A percentile compares a stretch with the other conserved stretches of the same genome.
phyloP scores from a whole-genome alignment of 2,797 vertebrate species.

The Hapalemur alaotrensis region DNA sequence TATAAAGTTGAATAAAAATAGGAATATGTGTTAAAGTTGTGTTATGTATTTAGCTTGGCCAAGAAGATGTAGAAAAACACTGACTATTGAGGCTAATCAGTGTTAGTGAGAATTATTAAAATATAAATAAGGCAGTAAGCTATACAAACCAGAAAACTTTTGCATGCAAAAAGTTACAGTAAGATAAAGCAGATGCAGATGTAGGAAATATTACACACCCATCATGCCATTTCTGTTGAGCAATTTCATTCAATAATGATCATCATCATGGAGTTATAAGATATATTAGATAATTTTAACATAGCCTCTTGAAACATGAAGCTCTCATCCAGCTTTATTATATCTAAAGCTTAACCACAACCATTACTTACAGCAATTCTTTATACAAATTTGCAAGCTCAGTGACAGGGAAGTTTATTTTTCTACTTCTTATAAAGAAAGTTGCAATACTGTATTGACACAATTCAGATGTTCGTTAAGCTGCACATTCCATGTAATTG shows the following conservation, averaged over 20 bases:
- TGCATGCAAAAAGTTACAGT: not conserved
- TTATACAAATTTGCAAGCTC: not conserved
- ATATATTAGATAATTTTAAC: conserved; percentile 5
- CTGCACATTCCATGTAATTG: conserved; percentile 14
- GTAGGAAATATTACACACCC: not conserved
- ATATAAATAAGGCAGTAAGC: conserved; percentile 33
- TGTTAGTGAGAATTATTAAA: conserved; percentile 12
- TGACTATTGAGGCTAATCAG: conserved; percentile 11
- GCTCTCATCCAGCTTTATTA: not conserved
- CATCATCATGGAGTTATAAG: conserved; percentile 5
- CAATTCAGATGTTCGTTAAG: conserved; percentile 57
- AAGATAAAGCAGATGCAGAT: conserved; percentile 24
- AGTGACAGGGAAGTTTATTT: not conserved
- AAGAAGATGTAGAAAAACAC: conserved; percentile 9
- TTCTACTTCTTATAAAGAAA: conserved; percentile 22
- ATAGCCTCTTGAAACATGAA: not conserved
- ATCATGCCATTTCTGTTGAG: not conserved
- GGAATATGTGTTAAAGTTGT: not conserved
- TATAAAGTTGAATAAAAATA: conserved; percentile 17
- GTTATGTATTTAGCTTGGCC: conserved; percentile 33
- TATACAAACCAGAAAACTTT: conserved; percentile 17
- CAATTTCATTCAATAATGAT: conserved; percentile 37
- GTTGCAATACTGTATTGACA: conserved; percentile 35
- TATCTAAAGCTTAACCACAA: conserved; percentile 16
- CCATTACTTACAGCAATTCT: not conserved